Base-by-base conservation (phyloP, 2,888 invertebrate genomes). In the Petrolisthes cinctipes region DNA sequence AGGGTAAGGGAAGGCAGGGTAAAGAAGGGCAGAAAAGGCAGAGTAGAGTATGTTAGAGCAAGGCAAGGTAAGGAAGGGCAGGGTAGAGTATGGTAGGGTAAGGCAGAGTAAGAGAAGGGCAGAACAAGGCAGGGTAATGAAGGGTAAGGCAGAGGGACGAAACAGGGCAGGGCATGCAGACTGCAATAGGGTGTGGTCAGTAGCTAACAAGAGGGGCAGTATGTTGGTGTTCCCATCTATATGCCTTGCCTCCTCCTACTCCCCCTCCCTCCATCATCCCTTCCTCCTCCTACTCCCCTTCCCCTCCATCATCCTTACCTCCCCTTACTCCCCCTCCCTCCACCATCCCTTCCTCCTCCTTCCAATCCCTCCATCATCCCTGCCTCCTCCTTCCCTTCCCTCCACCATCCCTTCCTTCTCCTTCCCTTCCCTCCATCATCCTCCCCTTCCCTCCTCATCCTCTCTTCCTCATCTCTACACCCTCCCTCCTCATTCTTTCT, bases 191-290 rank as follows among this genome's bases (percentile, higher is more conserved):
- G 37, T 37, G 37, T 37, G 37, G 37, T 37, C 37, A 37, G 37
- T 37, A 37, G 37, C 37, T 37, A 37, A 37, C 37, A 37, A 37
- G 37, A 37, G 37, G 37, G 37, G 37, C 37, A 37, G 37, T 37
- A 37, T 37, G 37, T 37, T 37, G 37, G 37, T 37, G 37, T 20
- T 5, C 37, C 57, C 51, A 51, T 23, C 23, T 68, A 37, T 37
- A 17, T 54, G 11, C 54, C 6, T 6, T 66, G 23, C 66, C 56
- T 56, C 23, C 66, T 9, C 23, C 51, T 53, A n/a, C 71, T 23
- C 37, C 37, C 66, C 56, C 82, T 66, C 82, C 61, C 23, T 82
- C 76, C 51, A 51, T 51, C 51, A 37, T 37, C 76, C 51, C 76
- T 76, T 51, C 51, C 76, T 76, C 53, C 76, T 7, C 76, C 11